Evolutionary conservation across 2,888 invertebrate species (phyloP).

Genomic region (Hyposoter didymator): DNA sequence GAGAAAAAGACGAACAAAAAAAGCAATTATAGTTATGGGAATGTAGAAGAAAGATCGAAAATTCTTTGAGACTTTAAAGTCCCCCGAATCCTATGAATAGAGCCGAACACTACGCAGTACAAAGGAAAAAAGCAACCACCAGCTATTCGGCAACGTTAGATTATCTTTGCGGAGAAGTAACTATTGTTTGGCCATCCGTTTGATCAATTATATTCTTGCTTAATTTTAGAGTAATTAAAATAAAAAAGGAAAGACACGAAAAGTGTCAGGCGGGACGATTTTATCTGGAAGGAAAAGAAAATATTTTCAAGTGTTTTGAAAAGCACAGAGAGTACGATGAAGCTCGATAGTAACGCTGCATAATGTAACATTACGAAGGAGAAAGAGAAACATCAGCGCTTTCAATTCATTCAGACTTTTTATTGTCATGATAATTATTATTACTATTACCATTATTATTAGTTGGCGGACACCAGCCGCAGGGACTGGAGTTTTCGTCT

Average conservation of each 20-base stretch:
- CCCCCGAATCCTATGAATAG: slow-evolving; percentile 28
- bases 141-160: slow-evolving; percentile 41
- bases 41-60: slow-evolving; percentile 13
- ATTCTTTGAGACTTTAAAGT: slow-evolving; percentile 47
- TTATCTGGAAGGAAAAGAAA: slow-evolving; percentile 40
- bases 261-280: slow-evolving; percentile 28
- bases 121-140: slow-evolving; percentile 4
- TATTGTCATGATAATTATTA: slow-evolving; percentile 18
- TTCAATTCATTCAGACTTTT: slow-evolving; percentile 30
- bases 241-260: slow-evolving; percentile 17
- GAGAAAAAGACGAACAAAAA: slow-evolving; percentile 30
- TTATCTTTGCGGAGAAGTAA: slow-evolving; percentile 34
- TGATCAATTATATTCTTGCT: slow-evolving; percentile 46
- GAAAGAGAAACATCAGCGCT: slow-evolving; percentile 19
- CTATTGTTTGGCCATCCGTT: slow-evolving; percentile 57
- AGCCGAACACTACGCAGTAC: not conserved
- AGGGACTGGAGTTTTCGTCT: slow-evolving; percentile 26
- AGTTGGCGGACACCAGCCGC: slow-evolving; percentile 4
- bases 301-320: slow-evolving; percentile 14
- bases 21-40: slow-evolving; percentile 9
- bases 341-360: slow-evolving; percentile 35
- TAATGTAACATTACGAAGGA: slow-evolving; percentile 31
- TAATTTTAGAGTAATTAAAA: slow-evolving; percentile 60
- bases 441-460: not conserved
- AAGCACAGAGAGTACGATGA: slow-evolving; percentile 27